Evolutionary conservation across 2,113 vertebrate species (phyloP), one percentile per base, ranked within the genome.

Genomic region (Chloropsis hardwickii): DNA sequence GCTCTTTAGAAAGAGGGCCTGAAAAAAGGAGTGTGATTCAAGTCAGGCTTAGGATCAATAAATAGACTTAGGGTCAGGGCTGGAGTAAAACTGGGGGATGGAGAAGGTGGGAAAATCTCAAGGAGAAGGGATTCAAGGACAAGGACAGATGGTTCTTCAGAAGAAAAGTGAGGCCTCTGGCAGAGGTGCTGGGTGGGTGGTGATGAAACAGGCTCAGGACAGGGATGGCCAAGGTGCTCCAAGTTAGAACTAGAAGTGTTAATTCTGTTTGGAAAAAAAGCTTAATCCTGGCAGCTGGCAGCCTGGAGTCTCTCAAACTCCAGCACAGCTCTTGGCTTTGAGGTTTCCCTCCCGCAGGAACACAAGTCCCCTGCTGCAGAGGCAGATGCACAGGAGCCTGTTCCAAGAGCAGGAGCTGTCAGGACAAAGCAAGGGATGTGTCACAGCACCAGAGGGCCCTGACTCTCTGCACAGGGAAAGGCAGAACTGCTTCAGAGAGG

Each of bases 401-500:
- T 56, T 90, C 78, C 87, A 85, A 50, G 82, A 74, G 2, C 67
- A 57, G n/a, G 90, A 2, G 7, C 72, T 90, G 83, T 45, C 88
- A 93, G 86, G 80, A 67, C 83, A 66, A 62, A 81, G 86, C 81
- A 31, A 79, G 84, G 77, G 74, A 92, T 40, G 61, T 82, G 92
- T 81, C 95, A 91, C 87, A 77, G 74, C 88, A 85, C 90, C 70
- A 57, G 82, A 91, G 72, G 18, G 27, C 81, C 92, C 90, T 95
- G 81, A 76, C 76, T 94, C 87, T 48, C 85, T 58, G 87, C 96
- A 62, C 47, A 95, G 88, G 9, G 5, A 93, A 94, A 95, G 65
- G 84, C 50, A 95, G 73, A 69, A 45, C 95, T 96, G 94, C 94
- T 96, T 95, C 86, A 93, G 48, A 94, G 67, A 87, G 86, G 92